Evolutionary conservation across 2,113 vertebrate species (phyloP).

Genomic region (Cavia porcellus): DNA sequence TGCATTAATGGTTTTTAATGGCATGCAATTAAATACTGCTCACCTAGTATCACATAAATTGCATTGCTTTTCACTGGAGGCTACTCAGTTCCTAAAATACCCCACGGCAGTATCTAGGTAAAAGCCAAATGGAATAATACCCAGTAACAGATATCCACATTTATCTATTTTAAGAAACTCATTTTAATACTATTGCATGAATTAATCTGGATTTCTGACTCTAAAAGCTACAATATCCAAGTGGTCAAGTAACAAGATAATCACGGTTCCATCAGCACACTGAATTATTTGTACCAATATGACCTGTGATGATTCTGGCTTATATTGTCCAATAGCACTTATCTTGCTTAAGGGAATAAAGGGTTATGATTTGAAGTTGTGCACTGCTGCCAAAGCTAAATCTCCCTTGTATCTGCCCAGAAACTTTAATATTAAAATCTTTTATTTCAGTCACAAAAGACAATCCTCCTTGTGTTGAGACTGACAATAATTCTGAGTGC

Average conservation of each 20-base stretch:
- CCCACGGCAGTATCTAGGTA: not conserved
- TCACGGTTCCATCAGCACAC: not conserved
- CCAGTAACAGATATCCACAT: not conserved
- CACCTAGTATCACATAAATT: slow-evolving; percentile 45
- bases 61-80: slow-evolving; percentile 21
- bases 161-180: not conserved
- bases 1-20: slow-evolving; percentile 50
- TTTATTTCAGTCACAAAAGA: slow-evolving; percentile 34
- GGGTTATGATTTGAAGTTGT: not conserved
- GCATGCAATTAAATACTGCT: slow-evolving; percentile 47
- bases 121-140: not conserved
- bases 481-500: not conserved
- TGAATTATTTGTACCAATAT: not conserved
- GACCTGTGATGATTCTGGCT: not conserved
- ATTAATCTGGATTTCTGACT: not conserved
- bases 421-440: slow-evolving; percentile 45
- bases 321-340: not conserved
- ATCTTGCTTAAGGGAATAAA: not conserved
- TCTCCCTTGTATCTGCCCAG: not conserved
- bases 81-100: not conserved
- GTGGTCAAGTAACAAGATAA: not conserved
- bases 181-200: not conserved
- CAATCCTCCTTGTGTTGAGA: not conserved
- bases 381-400: not conserved
- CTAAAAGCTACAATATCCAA: not conserved